Percentiles rank a stretch among this genome's conserved stretches.
phyloP scores from a whole-genome alignment of 2,888 invertebrate species.

The Phania funesta region DNA sequence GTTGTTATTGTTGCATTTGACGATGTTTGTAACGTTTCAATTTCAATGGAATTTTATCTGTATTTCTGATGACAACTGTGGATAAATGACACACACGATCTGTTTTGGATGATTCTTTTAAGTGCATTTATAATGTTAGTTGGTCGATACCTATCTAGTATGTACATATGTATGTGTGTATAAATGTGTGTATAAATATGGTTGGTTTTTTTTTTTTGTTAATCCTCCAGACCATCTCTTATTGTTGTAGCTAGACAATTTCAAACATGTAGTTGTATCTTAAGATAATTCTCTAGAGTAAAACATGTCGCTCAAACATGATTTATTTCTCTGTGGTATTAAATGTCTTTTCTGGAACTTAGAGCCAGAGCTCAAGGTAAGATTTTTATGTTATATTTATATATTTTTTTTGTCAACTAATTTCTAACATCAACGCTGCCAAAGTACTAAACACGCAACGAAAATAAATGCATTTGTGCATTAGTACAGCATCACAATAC shows the following conservation, averaged over 20 bases:
- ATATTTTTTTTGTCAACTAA: too few species aligned
- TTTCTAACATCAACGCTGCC: background rate
- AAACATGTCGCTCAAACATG: constrained; percentile 48
- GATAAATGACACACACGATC: constrained; percentile 31
- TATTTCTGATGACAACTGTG: constrained; percentile 54
- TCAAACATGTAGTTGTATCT: background rate
- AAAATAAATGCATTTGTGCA: background rate
- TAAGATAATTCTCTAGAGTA: constrained; percentile 20
- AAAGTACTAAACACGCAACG: background rate
- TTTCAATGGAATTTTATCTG: constrained; percentile 56
- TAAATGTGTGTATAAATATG: constrained; percentile 66
- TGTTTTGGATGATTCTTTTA: constrained; percentile 13
- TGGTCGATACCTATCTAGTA: too few species aligned
- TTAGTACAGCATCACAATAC: background rate
- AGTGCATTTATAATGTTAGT: background rate
- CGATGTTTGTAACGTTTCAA: constrained; percentile 48
- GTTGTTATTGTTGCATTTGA: constrained; percentile 29
- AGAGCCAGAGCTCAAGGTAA: background rate
- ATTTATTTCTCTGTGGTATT: constrained; percentile 51
- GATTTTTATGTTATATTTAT: too few species aligned
- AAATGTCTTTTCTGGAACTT: background rate
- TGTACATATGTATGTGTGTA: too few species aligned
- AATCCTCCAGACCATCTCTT: constrained; percentile 52
- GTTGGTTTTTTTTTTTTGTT: constrained; percentile 59
- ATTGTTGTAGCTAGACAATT: constrained; percentile 34